Percentiles rank a stretch among this genome's conserved stretches.
These are phyloP conservation scores for Heliangelus exortis DNA, from an alignment of 2,797 vertebrate species.

Conservation along the genomic window DNA sequence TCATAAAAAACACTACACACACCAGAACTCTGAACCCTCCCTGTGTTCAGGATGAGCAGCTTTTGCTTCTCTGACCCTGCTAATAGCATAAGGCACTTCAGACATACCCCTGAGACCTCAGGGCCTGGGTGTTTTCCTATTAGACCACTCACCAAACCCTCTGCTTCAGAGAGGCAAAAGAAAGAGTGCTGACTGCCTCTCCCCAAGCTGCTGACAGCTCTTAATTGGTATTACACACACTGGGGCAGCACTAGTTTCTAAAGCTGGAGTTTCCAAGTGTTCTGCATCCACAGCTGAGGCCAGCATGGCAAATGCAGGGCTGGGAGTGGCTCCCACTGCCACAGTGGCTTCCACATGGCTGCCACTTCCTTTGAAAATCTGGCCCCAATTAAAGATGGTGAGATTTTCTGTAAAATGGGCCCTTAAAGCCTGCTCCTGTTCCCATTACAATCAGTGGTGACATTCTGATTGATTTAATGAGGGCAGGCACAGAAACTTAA, in stretches of 20 bases:
- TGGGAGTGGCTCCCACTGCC: not conserved
- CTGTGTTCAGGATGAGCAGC: not conserved
- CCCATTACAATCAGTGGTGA: not conserved
- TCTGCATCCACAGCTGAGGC: not conserved
- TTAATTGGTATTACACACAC: not conserved
- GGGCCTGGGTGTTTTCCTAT: not conserved
- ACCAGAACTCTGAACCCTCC: not conserved
- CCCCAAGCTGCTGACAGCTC: not conserved
- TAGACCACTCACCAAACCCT: not conserved
- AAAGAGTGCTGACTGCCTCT: not conserved
- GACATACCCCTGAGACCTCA: not conserved
- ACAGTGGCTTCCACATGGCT: not conserved
- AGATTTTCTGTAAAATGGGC: not conserved
- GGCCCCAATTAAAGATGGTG: not conserved
- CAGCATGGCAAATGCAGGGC: not conserved
- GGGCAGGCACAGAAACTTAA: conserved; percentile 34
- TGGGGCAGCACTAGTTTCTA: not conserved
- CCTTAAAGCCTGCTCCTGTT: not conserved
- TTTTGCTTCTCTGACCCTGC: not conserved
- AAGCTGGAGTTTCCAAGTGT: not conserved
- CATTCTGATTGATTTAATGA: conserved; percentile 46
- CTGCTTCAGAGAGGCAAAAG: not conserved
- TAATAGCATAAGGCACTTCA: not conserved
- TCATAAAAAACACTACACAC: not conserved
- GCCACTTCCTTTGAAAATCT: not conserved